Percentiles rank a stretch among this genome's conserved stretches.
Evolutionary conservation across 2,797 vertebrate genomes (phyloP).

Genomic region (Acanthis flammea): DNA sequence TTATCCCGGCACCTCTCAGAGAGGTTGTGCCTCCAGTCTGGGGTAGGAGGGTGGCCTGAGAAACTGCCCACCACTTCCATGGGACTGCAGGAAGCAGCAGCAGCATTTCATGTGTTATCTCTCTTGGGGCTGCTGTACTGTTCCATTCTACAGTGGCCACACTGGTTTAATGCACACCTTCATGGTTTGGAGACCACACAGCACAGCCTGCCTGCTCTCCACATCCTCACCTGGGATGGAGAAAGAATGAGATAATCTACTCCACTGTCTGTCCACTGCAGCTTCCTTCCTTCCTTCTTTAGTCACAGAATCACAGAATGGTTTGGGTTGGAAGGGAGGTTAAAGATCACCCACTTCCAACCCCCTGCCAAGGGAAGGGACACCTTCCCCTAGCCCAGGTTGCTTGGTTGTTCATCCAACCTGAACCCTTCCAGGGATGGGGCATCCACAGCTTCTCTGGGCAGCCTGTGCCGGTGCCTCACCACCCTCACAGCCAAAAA

Average conservation of each 20-base stretch:
- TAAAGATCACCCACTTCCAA: not conserved
- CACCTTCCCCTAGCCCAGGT: accelerated
- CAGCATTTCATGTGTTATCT: not conserved
- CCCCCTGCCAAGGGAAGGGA: accelerated
- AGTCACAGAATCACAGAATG: not conserved
- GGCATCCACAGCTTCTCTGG: not conserved
- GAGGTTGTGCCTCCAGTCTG: not conserved
- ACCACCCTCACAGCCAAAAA: not conserved
- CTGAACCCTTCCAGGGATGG: not conserved
- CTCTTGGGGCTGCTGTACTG: not conserved
- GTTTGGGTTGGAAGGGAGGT: not conserved
- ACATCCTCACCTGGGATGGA: not conserved
- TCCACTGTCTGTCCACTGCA: not conserved
- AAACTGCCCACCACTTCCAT: not conserved
- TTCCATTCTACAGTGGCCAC: not conserved
- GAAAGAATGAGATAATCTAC: not conserved
- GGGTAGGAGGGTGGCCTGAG: not conserved
- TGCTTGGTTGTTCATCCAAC: no score
- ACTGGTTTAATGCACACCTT: not conserved
- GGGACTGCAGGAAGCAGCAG: not conserved
- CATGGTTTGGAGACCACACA: not conserved
- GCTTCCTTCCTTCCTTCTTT: not conserved
- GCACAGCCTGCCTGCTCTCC: not conserved
- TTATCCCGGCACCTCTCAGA: not conserved
- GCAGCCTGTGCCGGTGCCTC: not conserved